phyloP scores from a whole-genome alignment of 1,140 invertebrate species.

The Trichogramma pretiosum region DNA sequence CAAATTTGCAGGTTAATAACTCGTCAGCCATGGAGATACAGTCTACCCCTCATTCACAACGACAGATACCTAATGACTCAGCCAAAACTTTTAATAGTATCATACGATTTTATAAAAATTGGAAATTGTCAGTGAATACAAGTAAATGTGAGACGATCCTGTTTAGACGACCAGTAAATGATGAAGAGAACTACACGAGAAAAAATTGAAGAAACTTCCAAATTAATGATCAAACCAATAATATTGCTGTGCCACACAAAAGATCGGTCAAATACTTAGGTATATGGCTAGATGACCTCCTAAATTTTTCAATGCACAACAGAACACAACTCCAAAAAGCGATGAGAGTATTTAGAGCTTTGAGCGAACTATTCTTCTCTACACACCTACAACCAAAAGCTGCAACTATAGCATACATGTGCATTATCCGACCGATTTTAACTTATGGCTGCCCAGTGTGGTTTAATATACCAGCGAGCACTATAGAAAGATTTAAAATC shows the following conservation, averaged over 20 bases:
- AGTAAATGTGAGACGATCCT: constrained; percentile 15
- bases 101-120: background rate
- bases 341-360: background rate
- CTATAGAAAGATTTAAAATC: constrained; percentile 17
- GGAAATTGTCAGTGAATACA: constrained; percentile 9
- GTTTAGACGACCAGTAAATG: background rate
- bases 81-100: background rate
- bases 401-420: constrained; percentile 19
- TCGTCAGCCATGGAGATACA: too few species aligned
- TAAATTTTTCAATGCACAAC: background rate
- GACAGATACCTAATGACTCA: too few species aligned
- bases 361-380: constrained; percentile 7
- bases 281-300: background rate
- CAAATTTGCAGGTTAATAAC: too few species aligned
- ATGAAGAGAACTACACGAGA: background rate
- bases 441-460: constrained; percentile 17
- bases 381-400: constrained; percentile 6
- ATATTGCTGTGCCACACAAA: constrained; percentile 6
- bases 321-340: constrained; percentile 9
- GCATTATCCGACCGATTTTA: constrained; percentile 14
- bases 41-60: too few species aligned
- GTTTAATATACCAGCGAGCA: constrained; percentile 13
- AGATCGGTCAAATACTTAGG: constrained; percentile 9
- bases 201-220: constrained; percentile 2
- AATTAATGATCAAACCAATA: background rate